phyloP scores from a whole-genome alignment of 2,888 invertebrate genomes.

The Hemaris fuciformis region DNA sequence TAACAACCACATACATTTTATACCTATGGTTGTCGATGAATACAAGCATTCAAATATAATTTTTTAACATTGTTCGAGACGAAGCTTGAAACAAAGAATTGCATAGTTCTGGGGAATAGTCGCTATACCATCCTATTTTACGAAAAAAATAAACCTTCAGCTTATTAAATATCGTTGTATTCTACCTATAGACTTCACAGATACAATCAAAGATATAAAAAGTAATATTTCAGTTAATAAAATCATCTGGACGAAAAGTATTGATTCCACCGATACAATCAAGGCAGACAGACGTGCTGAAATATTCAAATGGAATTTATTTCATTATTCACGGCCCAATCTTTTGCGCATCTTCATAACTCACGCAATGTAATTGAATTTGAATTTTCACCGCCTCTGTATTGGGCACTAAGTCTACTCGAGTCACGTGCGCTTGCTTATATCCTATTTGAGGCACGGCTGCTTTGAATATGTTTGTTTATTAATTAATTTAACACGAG shows the following conservation, averaged over 20 bases:
- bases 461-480: not conserved
- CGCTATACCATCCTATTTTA: too few relatives aligned
- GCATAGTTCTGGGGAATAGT: too few relatives aligned
- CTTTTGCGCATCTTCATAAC: constrained; percentile 25
- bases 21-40: too few relatives aligned
- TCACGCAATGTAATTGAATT: constrained; percentile 12
- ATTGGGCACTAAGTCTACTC: not conserved
- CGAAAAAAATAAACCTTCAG: too few relatives aligned
- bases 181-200: too few relatives aligned
- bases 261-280: constrained; percentile 1
- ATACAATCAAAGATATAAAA: not conserved
- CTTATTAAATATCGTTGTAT: too few relatives aligned
- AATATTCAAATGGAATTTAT: constrained; percentile 8
- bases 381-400: not conserved
- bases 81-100: too few relatives aligned
- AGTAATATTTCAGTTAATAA: not conserved
- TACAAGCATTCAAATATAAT: too few relatives aligned
- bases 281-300: not conserved
- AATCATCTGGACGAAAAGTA: not conserved
- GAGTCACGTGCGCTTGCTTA: not conserved
- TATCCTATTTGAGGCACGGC: not conserved
- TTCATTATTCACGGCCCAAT: constrained; percentile 3
- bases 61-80: too few relatives aligned
- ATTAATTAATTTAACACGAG: not conserved
- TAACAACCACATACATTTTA: too few relatives aligned